Conservation (phyloP, 2,797 vertebrate genomes). For the Artibeus lituratus region DNA sequence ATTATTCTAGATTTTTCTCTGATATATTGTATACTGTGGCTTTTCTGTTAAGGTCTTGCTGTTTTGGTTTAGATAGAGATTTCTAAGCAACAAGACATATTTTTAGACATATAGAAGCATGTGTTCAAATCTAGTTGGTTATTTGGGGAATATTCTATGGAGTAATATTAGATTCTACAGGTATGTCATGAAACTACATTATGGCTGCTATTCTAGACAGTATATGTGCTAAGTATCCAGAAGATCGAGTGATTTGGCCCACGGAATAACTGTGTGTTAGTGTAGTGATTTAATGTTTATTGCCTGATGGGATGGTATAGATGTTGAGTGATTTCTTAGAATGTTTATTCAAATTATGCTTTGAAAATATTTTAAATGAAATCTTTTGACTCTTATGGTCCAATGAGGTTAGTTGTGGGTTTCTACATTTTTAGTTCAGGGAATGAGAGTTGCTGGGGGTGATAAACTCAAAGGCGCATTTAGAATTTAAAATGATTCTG, state of each 20-base stretch:
- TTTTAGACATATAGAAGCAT: neutral
- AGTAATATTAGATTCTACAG: neutral
- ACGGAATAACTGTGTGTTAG: neutral
- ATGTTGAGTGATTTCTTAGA: slow-evolving; percentile 1
- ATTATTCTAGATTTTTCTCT: slow-evolving; percentile 23
- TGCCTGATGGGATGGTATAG: slow-evolving; percentile 13
- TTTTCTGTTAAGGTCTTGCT: neutral
- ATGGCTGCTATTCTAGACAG: neutral
- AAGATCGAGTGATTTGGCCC: neutral
- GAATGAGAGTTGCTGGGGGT: slow-evolving; percentile 49
- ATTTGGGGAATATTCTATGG: neutral
- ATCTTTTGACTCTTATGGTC: neutral
- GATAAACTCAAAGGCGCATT: neutral
- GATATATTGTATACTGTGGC: neutral
- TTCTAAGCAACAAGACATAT: slow-evolving; percentile 43
- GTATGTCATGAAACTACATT: neutral
- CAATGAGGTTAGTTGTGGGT: slow-evolving; percentile 14
- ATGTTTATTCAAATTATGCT: slow-evolving; percentile 18
- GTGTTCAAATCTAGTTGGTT: slow-evolving; percentile 40
- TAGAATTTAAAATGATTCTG: slow-evolving; percentile 57
- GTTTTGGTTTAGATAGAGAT: slow-evolving; percentile 25
- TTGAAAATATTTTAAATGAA: slow-evolving; percentile 34
- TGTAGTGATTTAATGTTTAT: slow-evolving; percentile 30
- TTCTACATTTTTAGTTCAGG: slow-evolving; percentile 35
- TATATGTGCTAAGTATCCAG: neutral